These are phyloP conservation scores for Polyommatus iphigenia DNA, from an alignment of 2,888 invertebrate genomes.

Conservation along the genomic window DNA sequence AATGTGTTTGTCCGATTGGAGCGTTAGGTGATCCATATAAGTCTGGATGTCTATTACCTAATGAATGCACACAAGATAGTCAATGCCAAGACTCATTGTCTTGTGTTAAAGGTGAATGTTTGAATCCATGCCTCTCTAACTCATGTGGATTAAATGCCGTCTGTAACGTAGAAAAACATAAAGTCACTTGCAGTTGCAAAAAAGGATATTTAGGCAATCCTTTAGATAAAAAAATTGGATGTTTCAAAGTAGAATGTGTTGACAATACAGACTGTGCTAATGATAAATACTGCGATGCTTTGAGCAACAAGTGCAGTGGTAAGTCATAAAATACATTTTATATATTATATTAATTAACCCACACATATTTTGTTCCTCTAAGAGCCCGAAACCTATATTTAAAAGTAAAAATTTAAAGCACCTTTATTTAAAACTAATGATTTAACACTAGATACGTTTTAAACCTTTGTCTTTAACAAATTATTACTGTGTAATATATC, in stretches of 20 bases:
- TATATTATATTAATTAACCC: background rate
- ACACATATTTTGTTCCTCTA: too few relatives aligned
- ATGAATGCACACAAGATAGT: slow-evolving; percentile 86
- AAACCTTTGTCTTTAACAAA: too few relatives aligned
- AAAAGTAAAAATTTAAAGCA: too few relatives aligned
- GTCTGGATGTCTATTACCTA: slow-evolving; percentile 86
- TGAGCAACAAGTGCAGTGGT: slow-evolving; percentile 89
- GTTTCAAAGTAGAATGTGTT: slow-evolving; percentile 93
- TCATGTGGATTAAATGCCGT: slow-evolving; percentile 88
- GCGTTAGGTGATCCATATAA: slow-evolving; percentile 86
- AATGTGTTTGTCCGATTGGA: slow-evolving; percentile 88
- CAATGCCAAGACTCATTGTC: slow-evolving; percentile 88
- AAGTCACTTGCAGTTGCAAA: slow-evolving; percentile 87
- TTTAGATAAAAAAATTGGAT: slow-evolving; percentile 86
- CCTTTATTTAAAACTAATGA: too few relatives aligned
- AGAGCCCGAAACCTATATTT: too few relatives aligned
- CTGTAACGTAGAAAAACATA: slow-evolving; percentile 87
- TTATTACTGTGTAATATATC: too few relatives aligned
- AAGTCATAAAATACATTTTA: slow-evolving; percentile 51
- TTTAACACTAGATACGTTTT: too few relatives aligned
- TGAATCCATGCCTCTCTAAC: slow-evolving; percentile 87
- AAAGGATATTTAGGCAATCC: slow-evolving; percentile 91
- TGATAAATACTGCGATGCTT: slow-evolving; percentile 87
- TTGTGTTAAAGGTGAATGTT: slow-evolving; percentile 88
- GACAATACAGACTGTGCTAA: slow-evolving; percentile 86